A percentile compares a stretch with the other conserved stretches of the same genome.
Conservation (phyloP, 2,888 invertebrate species). For the Pseudococcus longispinus region DNA sequence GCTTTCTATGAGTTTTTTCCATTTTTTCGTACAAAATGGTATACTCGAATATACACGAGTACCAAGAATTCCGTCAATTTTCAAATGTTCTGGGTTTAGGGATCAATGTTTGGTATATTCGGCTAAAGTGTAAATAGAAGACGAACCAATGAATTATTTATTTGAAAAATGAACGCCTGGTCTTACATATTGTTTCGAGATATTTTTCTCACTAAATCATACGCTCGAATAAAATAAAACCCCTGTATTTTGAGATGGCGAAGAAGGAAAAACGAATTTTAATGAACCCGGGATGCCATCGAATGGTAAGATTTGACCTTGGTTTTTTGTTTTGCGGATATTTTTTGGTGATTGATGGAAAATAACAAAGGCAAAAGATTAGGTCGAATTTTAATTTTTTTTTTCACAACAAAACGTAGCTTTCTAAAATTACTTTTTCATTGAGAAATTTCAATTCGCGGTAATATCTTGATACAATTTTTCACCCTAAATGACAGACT, state of each 20-base stretch:
- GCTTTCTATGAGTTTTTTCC: background rate
- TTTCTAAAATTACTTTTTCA: too few relatives aligned
- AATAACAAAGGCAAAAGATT: too few relatives aligned
- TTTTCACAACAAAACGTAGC: too few relatives aligned
- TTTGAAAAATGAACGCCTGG: background rate
- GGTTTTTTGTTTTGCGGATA: background rate
- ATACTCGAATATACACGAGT: background rate
- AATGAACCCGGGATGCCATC: background rate
- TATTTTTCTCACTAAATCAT: background rate
- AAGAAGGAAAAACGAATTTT: background rate
- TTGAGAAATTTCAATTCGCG: too few relatives aligned
- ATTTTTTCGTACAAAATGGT: background rate
- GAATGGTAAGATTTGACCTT: background rate
- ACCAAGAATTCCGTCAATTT: background rate
- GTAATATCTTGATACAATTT: too few relatives aligned
- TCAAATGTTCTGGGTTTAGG: background rate
- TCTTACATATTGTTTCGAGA: background rate
- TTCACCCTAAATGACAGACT: too few relatives aligned
- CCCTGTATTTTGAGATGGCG: background rate
- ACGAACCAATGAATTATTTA: background rate
- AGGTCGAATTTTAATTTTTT: too few relatives aligned
- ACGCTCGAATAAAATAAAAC: background rate
- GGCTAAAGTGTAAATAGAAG: background rate
- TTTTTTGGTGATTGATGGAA: too few relatives aligned
- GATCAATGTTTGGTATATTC: background rate